A percentile compares a stretch with the other conserved stretches of the same genome.
Conservation (phyloP, 2,113 vertebrate genomes). For the pig (Sus scrofa) region DNA sequence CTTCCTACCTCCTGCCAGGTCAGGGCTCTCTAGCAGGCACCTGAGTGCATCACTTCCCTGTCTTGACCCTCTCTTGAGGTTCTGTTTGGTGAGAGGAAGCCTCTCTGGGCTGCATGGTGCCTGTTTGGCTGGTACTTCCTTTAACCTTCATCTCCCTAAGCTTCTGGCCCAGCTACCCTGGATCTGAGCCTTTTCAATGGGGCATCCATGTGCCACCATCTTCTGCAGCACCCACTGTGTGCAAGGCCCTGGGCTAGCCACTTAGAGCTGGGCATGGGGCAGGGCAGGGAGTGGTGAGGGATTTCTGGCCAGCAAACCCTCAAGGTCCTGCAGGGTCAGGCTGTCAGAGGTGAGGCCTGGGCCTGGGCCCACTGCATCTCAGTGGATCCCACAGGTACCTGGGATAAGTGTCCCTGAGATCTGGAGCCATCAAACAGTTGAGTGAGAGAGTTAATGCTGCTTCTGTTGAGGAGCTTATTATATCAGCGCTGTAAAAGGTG, state of each 20-base stretch:
- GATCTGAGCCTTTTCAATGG: not conserved
- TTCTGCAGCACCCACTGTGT: not conserved
- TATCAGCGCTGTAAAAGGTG: not conserved
- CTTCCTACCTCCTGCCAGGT: not conserved
- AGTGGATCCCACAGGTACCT: not conserved
- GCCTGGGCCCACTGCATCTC: not conserved
- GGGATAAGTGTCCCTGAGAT: not conserved
- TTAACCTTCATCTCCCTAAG: not conserved
- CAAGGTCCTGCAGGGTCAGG: not conserved
- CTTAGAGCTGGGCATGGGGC: not conserved
- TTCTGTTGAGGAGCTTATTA: not conserved
- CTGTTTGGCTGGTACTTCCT: not conserved
- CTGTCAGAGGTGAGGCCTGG: not conserved
- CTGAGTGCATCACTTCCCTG: rapidly evolving
- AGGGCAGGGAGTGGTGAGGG: not conserved
- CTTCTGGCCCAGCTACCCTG: not conserved
- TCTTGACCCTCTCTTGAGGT: not conserved
- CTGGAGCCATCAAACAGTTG: not conserved
- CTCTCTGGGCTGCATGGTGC: not conserved
- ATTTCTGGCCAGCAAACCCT: not conserved
- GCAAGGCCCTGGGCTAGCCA: not conserved
- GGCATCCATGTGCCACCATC: rapidly evolving
- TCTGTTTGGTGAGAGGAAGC: not conserved
- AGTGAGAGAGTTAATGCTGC: not conserved
- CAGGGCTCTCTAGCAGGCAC: not conserved